Percentiles rank a stretch among this genome's conserved stretches.
phyloP scores from a whole-genome alignment of 1,140 invertebrate species.

The Aphelenchoides besseyi region DNA sequence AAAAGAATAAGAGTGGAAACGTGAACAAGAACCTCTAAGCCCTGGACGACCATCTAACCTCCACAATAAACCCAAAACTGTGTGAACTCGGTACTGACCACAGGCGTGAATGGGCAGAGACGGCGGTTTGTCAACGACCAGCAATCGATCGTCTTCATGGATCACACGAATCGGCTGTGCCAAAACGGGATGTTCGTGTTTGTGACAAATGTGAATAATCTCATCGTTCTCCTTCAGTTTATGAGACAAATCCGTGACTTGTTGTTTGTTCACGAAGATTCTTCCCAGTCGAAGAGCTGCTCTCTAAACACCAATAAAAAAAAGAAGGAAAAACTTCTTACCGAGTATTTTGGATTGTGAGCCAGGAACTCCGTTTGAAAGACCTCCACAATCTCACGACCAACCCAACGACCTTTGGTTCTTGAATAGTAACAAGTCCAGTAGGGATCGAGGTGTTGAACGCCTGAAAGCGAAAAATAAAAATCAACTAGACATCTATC shows the following conservation, averaged over 20 bases:
- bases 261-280: constrained; percentile 88
- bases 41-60: constrained; percentile 35
- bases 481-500: constrained; percentile 20
- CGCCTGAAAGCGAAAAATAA: constrained; percentile 68
- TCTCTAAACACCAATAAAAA: constrained; percentile 67
- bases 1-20: background rate
- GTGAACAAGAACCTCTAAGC: constrained; percentile 34
- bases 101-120: constrained; percentile 88
- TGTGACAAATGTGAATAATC: constrained; percentile 82
- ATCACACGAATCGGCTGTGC: constrained; percentile 69
- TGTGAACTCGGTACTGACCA: constrained; percentile 65
- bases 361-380: constrained; percentile 82
- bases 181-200: constrained; percentile 56
- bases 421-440: constrained; percentile 94
- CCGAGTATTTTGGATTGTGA: constrained; percentile 48
- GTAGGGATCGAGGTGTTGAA: constrained; percentile 96
- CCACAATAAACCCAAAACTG: constrained; percentile 49
- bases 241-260: constrained; percentile 79
- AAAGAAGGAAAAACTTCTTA: constrained; percentile 31
- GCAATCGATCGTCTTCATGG: constrained; percentile 91
- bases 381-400: constrained; percentile 86
- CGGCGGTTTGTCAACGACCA: constrained; percentile 98
- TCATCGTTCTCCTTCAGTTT: constrained; percentile 87
- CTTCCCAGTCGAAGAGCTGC: constrained; percentile 83
- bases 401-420: constrained; percentile 94